These are phyloP conservation scores for Falco rusticolus DNA, from an alignment of 2,797 vertebrate species.

Conservation along the genomic window DNA sequence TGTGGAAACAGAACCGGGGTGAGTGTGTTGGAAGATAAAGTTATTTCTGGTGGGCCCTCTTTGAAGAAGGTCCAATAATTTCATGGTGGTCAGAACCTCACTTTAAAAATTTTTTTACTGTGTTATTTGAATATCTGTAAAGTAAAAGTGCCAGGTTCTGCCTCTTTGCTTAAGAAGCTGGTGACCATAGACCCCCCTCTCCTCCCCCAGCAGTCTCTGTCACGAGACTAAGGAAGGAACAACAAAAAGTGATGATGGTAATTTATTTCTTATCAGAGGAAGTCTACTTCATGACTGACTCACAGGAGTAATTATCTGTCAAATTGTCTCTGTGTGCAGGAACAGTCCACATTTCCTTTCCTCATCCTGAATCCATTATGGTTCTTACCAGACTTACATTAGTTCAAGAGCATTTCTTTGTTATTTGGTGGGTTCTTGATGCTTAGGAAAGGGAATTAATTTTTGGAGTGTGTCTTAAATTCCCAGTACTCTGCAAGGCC, in stretches of 20 bases:
- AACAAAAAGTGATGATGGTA: neutral
- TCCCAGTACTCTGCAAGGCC: neutral
- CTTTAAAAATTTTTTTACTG: neutral
- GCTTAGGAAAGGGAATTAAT: neutral
- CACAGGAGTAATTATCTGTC: slow-evolving; percentile 26
- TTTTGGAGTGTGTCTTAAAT: neutral
- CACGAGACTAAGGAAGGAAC: neutral
- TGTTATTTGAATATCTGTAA: neutral
- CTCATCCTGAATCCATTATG: neutral
- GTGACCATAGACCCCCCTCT: neutral
- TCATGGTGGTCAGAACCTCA: neutral
- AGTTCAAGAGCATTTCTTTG: neutral
- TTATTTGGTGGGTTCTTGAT: neutral
- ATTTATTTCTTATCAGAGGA: slow-evolving; percentile 39
- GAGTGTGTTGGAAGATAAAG: neutral
- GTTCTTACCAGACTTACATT: neutral
- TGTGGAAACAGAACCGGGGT: neutral
- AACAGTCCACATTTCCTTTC: neutral
- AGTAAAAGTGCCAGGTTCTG: neutral
- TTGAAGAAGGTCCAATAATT: neutral
- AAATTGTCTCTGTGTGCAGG: neutral
- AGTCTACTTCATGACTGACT: slow-evolving; percentile 38
- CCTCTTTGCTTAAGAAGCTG: neutral
- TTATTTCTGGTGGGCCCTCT: neutral
- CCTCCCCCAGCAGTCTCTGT: neutral